These are phyloP conservation scores for Sylvia atricapilla DNA, from an alignment of 2,113 vertebrate genomes.

Conservation along the genomic window DNA sequence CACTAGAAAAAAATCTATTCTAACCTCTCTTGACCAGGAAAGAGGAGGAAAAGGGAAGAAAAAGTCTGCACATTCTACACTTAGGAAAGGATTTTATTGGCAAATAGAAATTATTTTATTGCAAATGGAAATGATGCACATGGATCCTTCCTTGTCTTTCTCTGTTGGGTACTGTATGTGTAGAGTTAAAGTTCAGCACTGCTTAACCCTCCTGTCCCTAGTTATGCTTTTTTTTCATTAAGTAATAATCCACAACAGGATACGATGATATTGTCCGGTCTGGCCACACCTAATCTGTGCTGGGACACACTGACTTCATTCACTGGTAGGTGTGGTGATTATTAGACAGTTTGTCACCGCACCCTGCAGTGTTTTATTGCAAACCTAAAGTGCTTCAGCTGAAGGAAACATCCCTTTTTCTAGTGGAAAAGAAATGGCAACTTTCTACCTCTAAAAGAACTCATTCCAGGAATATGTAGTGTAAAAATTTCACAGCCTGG, in stretches of 20 bases:
- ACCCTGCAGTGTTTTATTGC: constrained; percentile 44
- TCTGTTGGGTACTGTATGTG: background rate
- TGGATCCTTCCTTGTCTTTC: background rate
- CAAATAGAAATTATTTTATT: background rate
- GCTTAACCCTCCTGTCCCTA: background rate
- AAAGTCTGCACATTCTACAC: background rate
- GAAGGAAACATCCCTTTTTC: constrained; percentile 20
- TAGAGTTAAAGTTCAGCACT: background rate
- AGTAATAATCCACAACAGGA: constrained; percentile 40
- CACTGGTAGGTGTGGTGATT: constrained; percentile 27
- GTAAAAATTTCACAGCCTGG: background rate
- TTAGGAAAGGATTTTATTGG: background rate
- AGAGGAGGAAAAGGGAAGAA: background rate
- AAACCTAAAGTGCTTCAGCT: background rate
- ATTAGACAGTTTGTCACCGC: constrained; percentile 24
- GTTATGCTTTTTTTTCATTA: background rate
- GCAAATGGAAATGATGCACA: background rate
- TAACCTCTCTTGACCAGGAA: background rate
- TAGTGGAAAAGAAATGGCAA: background rate
- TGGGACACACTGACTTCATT: constrained; percentile 54
- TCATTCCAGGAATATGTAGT: background rate
- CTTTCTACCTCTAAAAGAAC: background rate
- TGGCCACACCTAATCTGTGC: constrained; percentile 33
- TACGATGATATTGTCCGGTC: background rate
- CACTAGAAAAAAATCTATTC: background rate